Evolutionary conservation across 2,113 vertebrate species (phyloP).

Genomic region (Eonycteris spelaea): DNA sequence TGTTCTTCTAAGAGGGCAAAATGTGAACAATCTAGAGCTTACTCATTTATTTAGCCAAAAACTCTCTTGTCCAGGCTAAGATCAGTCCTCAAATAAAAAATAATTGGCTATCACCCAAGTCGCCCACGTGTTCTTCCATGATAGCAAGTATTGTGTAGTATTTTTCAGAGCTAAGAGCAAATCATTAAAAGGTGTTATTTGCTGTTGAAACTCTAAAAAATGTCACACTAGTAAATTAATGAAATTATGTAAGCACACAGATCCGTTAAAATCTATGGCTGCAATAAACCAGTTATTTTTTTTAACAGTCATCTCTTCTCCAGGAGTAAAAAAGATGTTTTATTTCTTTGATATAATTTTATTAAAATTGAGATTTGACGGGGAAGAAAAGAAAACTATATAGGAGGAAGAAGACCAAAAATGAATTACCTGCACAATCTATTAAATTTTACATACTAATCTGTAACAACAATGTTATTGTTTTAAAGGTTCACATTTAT

Average conservation of each 20-base stretch:
- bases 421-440: neutral
- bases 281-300: neutral
- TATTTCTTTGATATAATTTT: neutral
- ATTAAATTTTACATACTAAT: neutral
- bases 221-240: neutral
- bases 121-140: neutral
- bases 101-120: neutral
- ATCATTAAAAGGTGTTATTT: neutral
- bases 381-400: neutral
- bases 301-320: neutral
- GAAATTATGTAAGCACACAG: neutral
- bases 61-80: neutral
- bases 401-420: neutral
- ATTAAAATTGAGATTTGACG: neutral
- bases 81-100: conserved; percentile 28
- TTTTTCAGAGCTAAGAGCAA: neutral
- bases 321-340: neutral
- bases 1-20: neutral
- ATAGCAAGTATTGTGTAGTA: neutral
- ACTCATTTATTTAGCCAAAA: conserved; percentile 28
- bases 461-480: neutral
- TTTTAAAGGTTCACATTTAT: conserved; percentile 27
- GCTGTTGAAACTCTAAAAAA: neutral
- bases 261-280: neutral
- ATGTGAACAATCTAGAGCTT: conserved; percentile 2